Percentiles rank a stretch among this genome's conserved stretches.
Conservation (phyloP, 2,113 vertebrate species). For the Tautogolabrus adspersus region DNA sequence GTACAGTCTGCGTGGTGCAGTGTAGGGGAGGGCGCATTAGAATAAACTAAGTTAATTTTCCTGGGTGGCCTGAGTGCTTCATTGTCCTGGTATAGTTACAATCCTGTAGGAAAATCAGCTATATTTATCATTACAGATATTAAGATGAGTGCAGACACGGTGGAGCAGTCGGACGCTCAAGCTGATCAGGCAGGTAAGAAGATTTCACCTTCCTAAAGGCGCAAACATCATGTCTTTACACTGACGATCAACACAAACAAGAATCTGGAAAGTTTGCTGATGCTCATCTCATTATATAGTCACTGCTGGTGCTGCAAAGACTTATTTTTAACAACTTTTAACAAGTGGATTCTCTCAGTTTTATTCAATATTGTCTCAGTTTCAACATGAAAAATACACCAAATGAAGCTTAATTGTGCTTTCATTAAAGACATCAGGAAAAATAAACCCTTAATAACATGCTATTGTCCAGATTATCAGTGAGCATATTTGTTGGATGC, state of each 20-base stretch:
- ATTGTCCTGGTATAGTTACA: conserved; percentile 85
- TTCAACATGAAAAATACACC: neutral
- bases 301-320: conserved; percentile 2
- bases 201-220: conserved; percentile 12
- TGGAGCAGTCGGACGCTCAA: conserved; percentile 87
- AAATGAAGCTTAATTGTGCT: neutral
- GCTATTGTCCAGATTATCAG: neutral
- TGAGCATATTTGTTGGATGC: too few relatives aligned
- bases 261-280: neutral
- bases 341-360: neutral
- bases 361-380: too few relatives aligned
- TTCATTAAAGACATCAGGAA: neutral
- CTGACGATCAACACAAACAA: neutral
- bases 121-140: conserved; percentile 91
- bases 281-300: conserved; percentile 12
- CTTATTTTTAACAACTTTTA: too few relatives aligned
- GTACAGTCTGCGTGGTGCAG: conserved; percentile 36
- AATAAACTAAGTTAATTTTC: conserved; percentile 91
- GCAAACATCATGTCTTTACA: neutral
- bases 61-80: conserved; percentile 82
- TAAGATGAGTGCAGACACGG: conserved; percentile 94
- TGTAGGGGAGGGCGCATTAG: conserved; percentile 84
- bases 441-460: neutral
- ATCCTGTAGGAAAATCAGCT: conserved; percentile 92
- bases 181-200: conserved; percentile 89